These are phyloP conservation scores for Laothoe populi DNA, from an alignment of 2,888 invertebrate genomes.

Conservation along the genomic window DNA sequence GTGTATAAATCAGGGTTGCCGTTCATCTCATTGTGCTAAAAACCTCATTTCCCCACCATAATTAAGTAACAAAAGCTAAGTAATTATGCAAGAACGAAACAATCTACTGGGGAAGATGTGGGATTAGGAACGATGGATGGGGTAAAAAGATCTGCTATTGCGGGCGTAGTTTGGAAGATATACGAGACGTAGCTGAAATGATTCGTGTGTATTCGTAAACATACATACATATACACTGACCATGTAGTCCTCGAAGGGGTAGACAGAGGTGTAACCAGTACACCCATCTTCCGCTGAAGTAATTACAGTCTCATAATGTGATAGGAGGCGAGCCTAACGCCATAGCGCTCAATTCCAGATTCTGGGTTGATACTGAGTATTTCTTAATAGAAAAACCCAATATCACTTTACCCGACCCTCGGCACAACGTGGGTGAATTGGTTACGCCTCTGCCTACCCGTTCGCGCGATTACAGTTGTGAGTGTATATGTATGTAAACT, in stretches of 20 bases:
- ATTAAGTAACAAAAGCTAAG: conserved; percentile 78
- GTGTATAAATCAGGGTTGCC: conserved; percentile 57
- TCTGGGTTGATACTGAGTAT: neutral
- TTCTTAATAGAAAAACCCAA: neutral
- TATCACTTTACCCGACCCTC: neutral
- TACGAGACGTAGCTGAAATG: neutral
- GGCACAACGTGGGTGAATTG: too few species aligned
- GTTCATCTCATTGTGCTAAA: conserved; percentile 68
- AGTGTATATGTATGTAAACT: neutral
- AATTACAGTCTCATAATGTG: too few species aligned
- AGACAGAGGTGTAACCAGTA: too few species aligned
- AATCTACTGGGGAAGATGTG: conserved; percentile 57
- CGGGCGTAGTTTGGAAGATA: conserved; percentile 1
- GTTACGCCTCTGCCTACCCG: too few species aligned
- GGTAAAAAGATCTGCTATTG: conserved; percentile 24
- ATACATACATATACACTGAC: too few species aligned
- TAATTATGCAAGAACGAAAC: conserved; percentile 77
- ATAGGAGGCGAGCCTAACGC: too few species aligned
- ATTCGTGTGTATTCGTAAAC: neutral
- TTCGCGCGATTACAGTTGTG: too few species aligned
- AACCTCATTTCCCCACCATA: conserved; percentile 66
- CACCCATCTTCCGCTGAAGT: too few species aligned
- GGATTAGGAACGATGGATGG: conserved; percentile 46
- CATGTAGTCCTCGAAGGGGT: too few species aligned
- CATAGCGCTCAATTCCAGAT: too few species aligned